Evolutionary conservation across 2,113 vertebrate genomes (phyloP).

Genomic region (Centropus unirufus): DNA sequence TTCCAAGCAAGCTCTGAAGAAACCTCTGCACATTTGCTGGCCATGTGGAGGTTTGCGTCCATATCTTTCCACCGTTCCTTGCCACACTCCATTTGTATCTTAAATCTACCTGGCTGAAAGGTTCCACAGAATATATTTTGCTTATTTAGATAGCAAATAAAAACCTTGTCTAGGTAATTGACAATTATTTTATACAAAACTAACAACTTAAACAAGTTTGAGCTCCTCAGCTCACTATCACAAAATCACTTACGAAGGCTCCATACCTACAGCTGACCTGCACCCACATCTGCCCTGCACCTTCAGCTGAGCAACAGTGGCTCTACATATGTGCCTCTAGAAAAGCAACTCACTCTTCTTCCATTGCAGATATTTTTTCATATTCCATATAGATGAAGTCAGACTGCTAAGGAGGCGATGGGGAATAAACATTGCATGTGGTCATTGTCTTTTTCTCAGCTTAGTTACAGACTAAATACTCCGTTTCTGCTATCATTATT

Average conservation of each 20-base stretch:
- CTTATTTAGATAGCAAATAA: background rate
- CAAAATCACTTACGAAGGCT: background rate
- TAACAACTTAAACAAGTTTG: background rate
- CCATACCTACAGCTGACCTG: background rate
- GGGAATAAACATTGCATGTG: background rate
- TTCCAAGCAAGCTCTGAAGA: background rate
- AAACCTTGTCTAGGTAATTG: background rate
- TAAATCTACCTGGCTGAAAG: background rate
- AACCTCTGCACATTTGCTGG: background rate
- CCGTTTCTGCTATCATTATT: background rate
- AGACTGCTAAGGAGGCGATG: background rate
- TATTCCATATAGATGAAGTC: background rate
- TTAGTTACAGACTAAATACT: background rate
- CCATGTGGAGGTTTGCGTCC: fast-evolving
- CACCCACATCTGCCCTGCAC: background rate
- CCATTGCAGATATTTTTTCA: background rate
- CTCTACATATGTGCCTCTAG: fast-evolving
- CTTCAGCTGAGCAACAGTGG: fast-evolving
- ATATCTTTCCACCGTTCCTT: background rate
- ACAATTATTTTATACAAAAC: background rate
- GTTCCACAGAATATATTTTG: background rate
- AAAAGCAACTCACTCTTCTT: background rate
- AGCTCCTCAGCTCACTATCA: background rate
- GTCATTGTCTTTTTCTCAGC: background rate
- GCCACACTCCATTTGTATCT: background rate